Evolutionary conservation across 2,888 invertebrate genomes (phyloP).

Genomic region (Philereme vetulata): DNA sequence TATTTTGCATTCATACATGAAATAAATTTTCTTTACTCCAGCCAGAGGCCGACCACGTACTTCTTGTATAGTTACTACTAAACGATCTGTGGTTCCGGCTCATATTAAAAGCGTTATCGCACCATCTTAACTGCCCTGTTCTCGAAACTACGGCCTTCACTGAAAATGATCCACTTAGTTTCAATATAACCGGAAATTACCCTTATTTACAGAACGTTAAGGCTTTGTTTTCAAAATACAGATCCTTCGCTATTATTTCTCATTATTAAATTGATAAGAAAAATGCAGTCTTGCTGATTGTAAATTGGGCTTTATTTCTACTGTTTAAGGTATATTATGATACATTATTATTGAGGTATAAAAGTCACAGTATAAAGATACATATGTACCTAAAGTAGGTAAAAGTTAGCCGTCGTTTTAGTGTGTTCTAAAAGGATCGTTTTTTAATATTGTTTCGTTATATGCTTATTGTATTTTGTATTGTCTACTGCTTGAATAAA

Average conservation of each 20-base stretch:
- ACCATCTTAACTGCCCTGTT: constrained; percentile 79
- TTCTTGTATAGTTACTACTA: constrained; percentile 16
- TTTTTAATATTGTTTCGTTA: not conserved
- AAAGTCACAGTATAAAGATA: not conserved
- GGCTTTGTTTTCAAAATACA: constrained; percentile 41
- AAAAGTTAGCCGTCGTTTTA: no score
- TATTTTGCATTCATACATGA: constrained; percentile 20
- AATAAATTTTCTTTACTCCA: constrained; percentile 24
- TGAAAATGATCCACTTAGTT: constrained; percentile 75
- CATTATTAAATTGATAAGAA: constrained; percentile 81
- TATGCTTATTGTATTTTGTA: not conserved
- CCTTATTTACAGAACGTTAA: constrained; percentile 48
- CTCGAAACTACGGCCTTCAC: constrained; percentile 75
- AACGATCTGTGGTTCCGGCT: constrained; percentile 68
- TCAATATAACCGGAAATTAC: constrained; percentile 52
- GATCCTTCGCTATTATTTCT: constrained; percentile 60
- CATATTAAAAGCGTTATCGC: constrained; percentile 81
- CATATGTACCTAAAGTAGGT: no score
- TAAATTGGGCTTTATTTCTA: constrained; percentile 50
- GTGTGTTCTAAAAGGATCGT: not conserved
- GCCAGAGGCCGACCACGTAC: constrained; percentile 16
- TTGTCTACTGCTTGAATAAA: not conserved
- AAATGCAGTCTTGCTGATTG: constrained; percentile 51
- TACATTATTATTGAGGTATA: not conserved
- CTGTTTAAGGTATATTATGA: constrained; percentile 33